Conservation (phyloP, 2,797 vertebrate genomes). For the Chromobotia macracanthus region DNA sequence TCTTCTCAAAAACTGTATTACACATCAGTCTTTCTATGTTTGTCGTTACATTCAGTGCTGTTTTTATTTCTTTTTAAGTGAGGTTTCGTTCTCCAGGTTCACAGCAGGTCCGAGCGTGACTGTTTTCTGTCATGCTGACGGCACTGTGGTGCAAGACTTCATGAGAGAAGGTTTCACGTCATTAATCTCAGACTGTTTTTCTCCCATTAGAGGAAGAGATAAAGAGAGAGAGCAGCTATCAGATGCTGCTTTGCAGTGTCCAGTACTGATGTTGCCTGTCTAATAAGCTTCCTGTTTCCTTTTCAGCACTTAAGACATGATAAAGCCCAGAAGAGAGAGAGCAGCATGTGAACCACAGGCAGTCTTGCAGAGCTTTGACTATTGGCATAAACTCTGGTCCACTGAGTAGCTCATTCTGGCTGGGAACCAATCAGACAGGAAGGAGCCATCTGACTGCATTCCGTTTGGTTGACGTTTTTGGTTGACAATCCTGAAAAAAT, state of each 20-base stretch:
- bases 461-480: not conserved
- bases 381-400: conserved; percentile 16
- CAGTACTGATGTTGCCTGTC: conserved; percentile 55
- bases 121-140: conserved; percentile 48
- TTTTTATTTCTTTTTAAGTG: not conserved
- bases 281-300: conserved; percentile 63
- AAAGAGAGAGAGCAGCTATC: conserved; percentile 50
- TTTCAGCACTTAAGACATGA: conserved; percentile 55
- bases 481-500: not conserved
- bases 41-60: not conserved
- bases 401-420: conserved; percentile 6
- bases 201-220: conserved; percentile 38
- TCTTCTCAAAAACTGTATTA: conserved; percentile 1
- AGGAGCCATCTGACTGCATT: not conserved
- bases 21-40: not conserved
- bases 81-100: conserved; percentile 9
- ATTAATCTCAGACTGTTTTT: conserved; percentile 54
- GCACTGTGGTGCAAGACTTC: conserved; percentile 39
- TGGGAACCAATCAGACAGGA: not conserved
- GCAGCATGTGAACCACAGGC: conserved; percentile 5
- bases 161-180: conserved; percentile 55
- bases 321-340: conserved; percentile 33
- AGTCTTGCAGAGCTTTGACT: not conserved
- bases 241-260: conserved; percentile 57
- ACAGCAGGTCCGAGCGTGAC: conserved; percentile 9